Evolutionary conservation across 2,888 invertebrate species (phyloP), one percentile per base, ranked within the genome.

Genomic region (Schizaphis graminum): DNA sequence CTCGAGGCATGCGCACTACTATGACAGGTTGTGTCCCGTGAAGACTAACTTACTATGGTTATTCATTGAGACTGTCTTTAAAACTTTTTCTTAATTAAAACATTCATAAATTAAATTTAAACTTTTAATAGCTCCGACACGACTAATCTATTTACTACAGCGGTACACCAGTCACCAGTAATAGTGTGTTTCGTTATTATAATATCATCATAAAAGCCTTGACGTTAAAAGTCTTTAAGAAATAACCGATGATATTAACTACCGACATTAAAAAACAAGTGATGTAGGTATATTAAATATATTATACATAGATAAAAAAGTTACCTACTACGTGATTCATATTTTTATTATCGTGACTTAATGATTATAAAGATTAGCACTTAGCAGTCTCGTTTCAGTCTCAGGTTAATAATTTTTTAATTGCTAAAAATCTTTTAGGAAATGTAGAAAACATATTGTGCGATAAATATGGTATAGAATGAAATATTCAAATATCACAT

Each of bases 81-180:
- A 56, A 89, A 89, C 89, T 93, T 90, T 89, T 93, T 93, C 84
- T 89, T 93, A 90, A 93, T 93, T 93, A 93, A 93, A 93, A 93
- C 11, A 35, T 41, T 49, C 93, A 89, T 93, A 84, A 93, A 93
- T 90, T 90, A 84, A 90, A 93, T 85, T 93, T 89, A 47, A 89
- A 89, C 56, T 89, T 67, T 92, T 61, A 61, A 67, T 88, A 89
- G 53, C 24, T 77, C 28, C 21, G 92, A 53, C 88, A 53, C 26
- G 49, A 67, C 67, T 67, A 88, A 87, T 86, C 57, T 88, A 92
- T 92, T 67, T 87, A 67, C 53, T 35, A 49, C 28, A 47, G 49
- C 28, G 49, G 77, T 92, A 88, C 28, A 88, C 53, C 41, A 87
- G 28, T 67, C 53, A 88, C 92, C 41, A 87, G 41, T 88, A 67